phyloP scores from a whole-genome alignment of 2,797 vertebrate genomes.

The Iguana delicatissima region DNA sequence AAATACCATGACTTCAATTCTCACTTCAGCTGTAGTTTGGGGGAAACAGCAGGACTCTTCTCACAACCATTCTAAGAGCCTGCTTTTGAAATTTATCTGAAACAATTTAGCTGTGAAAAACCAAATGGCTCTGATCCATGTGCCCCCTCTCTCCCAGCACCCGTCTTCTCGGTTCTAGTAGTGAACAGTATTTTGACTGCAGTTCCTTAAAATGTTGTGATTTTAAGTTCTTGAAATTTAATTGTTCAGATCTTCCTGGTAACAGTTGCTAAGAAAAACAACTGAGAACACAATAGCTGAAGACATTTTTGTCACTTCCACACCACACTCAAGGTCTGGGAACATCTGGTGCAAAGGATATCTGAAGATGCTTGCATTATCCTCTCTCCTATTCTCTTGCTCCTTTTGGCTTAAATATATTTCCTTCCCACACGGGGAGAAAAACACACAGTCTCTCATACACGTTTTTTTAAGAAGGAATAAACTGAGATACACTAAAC shows the following conservation, averaged over 20 bases:
- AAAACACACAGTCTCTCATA: not conserved
- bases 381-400: conserved; percentile 9
- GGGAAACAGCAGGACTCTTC: not conserved
- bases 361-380: not conserved
- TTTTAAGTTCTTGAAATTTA: conserved; percentile 6
- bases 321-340: rapidly evolving
- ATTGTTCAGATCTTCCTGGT: not conserved
- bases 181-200: not conserved
- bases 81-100: conserved; percentile 13
- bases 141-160: not conserved
- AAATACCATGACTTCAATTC: not conserved
- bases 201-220: conserved; percentile 6
- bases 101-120: conserved; percentile 32
- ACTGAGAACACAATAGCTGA: not conserved
- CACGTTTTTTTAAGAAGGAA: conserved; percentile 20
- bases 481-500: not conserved
- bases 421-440: not conserved
- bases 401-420: not conserved
- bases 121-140: not conserved
- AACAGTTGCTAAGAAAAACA: not conserved
- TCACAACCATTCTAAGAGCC: not conserved
- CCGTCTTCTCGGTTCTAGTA: not conserved
- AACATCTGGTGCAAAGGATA: not conserved
- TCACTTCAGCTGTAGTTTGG: not conserved
- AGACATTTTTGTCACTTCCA: conserved; percentile 10